Evolutionary conservation across 2,113 vertebrate species (phyloP), one percentile per base, ranked within the genome.

Genomic region (Aegypius monachus): DNA sequence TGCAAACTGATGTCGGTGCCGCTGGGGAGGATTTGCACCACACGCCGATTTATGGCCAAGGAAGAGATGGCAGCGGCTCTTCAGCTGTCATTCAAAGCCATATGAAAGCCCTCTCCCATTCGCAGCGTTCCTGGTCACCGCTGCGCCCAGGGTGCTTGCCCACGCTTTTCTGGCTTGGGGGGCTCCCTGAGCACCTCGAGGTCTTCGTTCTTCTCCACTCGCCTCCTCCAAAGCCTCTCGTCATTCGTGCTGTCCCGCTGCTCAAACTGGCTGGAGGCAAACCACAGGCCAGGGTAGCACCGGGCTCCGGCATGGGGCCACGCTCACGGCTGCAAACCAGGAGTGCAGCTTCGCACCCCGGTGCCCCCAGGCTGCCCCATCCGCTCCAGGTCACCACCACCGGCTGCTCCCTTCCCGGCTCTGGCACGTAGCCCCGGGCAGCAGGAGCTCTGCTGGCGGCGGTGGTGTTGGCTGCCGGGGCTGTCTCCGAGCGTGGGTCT

Each of bases 351-450:
- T 32, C 29, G 34, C 5, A 6, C 7, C 29, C 13, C 0, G 0
- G 3, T 29, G 8, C 23, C 32, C 59, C 22, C 59, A 21, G 58
- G 53, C 70, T 55, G 59, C 48, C 40, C 72, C 10, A 6, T 58
- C 27, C 1, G 0, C 50, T 61, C 87, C 6, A 0, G 0, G 0
- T 29, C 52, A 31, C 50, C 5, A 0, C 63, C 0, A 2, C 25
- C 5, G 2, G 19, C 32, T 34, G 71, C 84, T 93, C 67, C 82
- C 3, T 47, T 58, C 65, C 65, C 4, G 0, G 32, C 63, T 67
- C 61, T 32, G 6, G 20, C 61, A 22, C 9, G 0, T 43, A 77
- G 93, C 52, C 32, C 52, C 0, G 6, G 34, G 48, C 65, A 70
- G 48, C 53, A 9, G 89, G 10, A 56, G 38, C 88, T 87, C 73